Evolutionary conservation across 2,888 invertebrate species (phyloP).

Genomic region (Aproaerema taeniolella): DNA sequence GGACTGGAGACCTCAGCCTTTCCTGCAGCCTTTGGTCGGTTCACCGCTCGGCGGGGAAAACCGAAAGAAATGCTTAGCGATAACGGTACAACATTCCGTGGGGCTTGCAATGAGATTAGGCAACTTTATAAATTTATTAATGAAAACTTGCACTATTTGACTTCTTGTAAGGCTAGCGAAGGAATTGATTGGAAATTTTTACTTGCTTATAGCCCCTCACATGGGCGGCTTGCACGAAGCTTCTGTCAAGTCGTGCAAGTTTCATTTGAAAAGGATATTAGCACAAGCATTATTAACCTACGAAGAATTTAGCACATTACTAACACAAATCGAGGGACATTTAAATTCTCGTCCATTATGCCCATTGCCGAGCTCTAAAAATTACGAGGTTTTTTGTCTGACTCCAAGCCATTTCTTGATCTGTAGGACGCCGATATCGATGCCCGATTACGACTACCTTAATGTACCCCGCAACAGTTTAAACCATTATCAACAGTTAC

Average conservation of each 20-base stretch:
- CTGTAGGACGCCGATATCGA: slow-evolving; percentile 16
- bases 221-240: slow-evolving; percentile 20
- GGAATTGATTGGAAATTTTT: slow-evolving; percentile 17
- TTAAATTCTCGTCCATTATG: slow-evolving; percentile 28
- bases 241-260: slow-evolving; percentile 10
- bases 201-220: slow-evolving; percentile 18
- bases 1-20: background rate
- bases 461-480: slow-evolving; percentile 11
- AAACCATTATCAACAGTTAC: slow-evolving; percentile 14
- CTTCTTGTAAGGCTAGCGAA: background rate
- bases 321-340: slow-evolving; percentile 22
- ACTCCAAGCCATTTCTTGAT: slow-evolving; percentile 34
- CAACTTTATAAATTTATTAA: slow-evolving; percentile 2
- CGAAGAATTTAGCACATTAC: too few species aligned
- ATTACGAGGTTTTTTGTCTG: slow-evolving; percentile 21
- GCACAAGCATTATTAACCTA: slow-evolving; percentile 14
- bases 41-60: background rate
- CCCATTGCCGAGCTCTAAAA: slow-evolving; percentile 22
- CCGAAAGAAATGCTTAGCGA: background rate
- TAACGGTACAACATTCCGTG: background rate
- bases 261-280: slow-evolving; percentile 9
- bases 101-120: background rate
- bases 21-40: background rate
- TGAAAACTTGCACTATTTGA: background rate
- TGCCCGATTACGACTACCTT: slow-evolving; percentile 13